Evolutionary conservation across 2,113 vertebrate species (phyloP).

Genomic region (Entelurus aequoreus): DNA sequence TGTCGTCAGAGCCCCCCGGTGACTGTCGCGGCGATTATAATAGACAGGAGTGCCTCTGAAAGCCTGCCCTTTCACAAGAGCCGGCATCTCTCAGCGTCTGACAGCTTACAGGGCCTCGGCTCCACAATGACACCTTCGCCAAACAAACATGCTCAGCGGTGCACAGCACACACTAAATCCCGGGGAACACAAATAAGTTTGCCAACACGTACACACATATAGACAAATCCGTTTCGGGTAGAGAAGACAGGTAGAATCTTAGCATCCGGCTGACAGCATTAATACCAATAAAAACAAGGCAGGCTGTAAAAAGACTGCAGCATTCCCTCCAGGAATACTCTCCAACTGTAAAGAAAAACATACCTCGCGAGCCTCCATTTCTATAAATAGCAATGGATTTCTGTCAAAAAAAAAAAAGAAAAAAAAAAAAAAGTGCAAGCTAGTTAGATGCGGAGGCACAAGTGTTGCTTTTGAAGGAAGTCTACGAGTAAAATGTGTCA

Average conservation of each 20-base stretch:
- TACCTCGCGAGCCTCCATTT: slow-evolving; percentile 24
- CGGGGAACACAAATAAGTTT: slow-evolving; percentile 50
- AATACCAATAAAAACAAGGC: slow-evolving; percentile 49
- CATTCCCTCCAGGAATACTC: slow-evolving; percentile 46
- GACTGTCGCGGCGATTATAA: slow-evolving; percentile 67
- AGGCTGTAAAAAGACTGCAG: slow-evolving; percentile 47
- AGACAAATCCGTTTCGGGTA: slow-evolving; percentile 39
- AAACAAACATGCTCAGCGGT: slow-evolving; percentile 53
- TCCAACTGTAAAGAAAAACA: slow-evolving; percentile 39
- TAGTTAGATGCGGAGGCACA: slow-evolving; percentile 11
- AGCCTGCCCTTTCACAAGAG: slow-evolving; percentile 64
- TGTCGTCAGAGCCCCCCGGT: slow-evolving; percentile 50
- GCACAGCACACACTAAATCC: slow-evolving; percentile 42
- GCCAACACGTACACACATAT: slow-evolving; percentile 20
- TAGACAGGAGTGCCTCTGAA: slow-evolving; percentile 67
- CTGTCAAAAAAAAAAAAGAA: slow-evolving; percentile 25
- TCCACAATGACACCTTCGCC: slow-evolving; percentile 66
- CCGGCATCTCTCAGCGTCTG: slow-evolving; percentile 68
- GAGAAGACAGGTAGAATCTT: slow-evolving; percentile 48
- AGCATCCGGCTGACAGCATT: slow-evolving; percentile 50
- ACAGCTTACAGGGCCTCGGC: slow-evolving; percentile 64
- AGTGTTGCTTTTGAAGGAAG: slow-evolving; percentile 5
- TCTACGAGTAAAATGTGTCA: not conserved
- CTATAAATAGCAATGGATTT: slow-evolving; percentile 41
- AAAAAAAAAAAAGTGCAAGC: not conserved